Evolutionary conservation across 1,140 invertebrate species (phyloP).

Genomic region (Temnothorax nylanderi): DNA sequence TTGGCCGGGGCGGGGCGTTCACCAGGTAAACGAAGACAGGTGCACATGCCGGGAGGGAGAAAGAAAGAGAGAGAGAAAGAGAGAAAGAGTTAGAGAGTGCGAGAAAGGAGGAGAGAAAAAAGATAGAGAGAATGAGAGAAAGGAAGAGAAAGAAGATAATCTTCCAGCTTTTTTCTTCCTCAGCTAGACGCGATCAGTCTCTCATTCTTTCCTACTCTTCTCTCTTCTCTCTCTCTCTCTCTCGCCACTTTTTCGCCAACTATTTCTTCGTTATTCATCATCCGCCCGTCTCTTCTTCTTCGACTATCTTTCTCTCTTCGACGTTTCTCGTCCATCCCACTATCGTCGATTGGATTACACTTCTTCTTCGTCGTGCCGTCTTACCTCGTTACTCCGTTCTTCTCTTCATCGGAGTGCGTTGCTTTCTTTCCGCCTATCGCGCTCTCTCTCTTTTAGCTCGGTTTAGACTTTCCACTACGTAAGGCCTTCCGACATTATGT

Average conservation of each 20-base stretch:
- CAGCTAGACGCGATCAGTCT: slow-evolving; percentile 53
- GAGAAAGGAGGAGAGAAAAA: slow-evolving; percentile 18
- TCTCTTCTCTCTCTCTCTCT: slow-evolving; percentile 34
- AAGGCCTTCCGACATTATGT: not conserved
- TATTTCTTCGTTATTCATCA: slow-evolving; percentile 57
- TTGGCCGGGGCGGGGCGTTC: slow-evolving; percentile 82
- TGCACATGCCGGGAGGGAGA: slow-evolving; percentile 64
- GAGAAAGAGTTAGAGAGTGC: slow-evolving; percentile 21
- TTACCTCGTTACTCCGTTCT: slow-evolving; percentile 55
- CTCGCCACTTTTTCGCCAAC: not conserved
- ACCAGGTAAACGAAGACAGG: slow-evolving; percentile 80
- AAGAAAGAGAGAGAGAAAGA: slow-evolving; percentile 10
- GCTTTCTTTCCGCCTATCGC: slow-evolving; percentile 8
- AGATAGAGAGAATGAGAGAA: slow-evolving; percentile 21
- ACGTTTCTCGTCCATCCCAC: slow-evolving; percentile 26
- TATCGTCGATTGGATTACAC: slow-evolving; percentile 4
- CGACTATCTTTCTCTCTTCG: slow-evolving; percentile 53
- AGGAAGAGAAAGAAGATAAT: slow-evolving; percentile 62
- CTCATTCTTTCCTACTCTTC: slow-evolving; percentile 40
- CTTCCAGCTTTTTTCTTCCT: slow-evolving; percentile 71
- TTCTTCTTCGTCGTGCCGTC: slow-evolving; percentile 50
- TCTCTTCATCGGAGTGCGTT: slow-evolving; percentile 45
- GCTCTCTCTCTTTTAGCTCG: not conserved
- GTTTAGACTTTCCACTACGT: not conserved
- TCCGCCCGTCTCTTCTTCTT: slow-evolving; percentile 5